Conservation (phyloP, 2,113 vertebrate species). For the Galemys pyrenaicus region DNA sequence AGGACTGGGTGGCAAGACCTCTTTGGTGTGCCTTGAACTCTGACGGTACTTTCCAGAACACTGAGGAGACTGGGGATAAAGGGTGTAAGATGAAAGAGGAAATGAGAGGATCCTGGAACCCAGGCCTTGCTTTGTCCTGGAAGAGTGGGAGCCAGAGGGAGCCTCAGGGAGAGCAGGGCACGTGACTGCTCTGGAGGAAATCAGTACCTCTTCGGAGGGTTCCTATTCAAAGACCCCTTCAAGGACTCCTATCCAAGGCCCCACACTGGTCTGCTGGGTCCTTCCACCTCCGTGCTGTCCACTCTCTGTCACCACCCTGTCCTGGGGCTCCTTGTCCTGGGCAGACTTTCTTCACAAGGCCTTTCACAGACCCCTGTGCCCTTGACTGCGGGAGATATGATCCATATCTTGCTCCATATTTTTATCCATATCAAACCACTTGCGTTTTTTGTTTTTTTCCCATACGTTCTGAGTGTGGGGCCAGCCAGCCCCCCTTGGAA, state of each 20-base stretch:
- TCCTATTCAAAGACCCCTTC: neutral
- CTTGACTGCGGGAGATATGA: constrained; percentile 75
- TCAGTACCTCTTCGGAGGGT: neutral
- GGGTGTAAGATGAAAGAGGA: neutral
- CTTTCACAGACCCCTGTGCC: constrained; percentile 64
- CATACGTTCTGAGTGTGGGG: neutral
- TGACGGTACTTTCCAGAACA: neutral
- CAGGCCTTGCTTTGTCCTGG: neutral
- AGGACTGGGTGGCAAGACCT: neutral
- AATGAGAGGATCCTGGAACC: neutral
- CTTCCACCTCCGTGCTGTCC: constrained; percentile 8
- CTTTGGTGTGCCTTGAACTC: neutral
- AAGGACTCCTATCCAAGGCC: neutral
- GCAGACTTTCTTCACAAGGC: constrained; percentile 71
- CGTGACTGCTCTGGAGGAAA: neutral
- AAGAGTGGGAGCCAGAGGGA: neutral
- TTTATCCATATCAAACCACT: no score
- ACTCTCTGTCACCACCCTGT: neutral
- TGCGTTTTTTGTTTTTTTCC: no score
- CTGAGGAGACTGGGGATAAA: neutral
- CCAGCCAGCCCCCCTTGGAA: constrained; percentile 58
- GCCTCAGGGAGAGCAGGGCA: neutral
- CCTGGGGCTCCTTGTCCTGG: neutral
- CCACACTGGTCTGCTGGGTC: neutral
- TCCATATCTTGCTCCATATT: no score